Conservation (phyloP, 2,888 invertebrate genomes). For the Ptychoptera albimana region DNA sequence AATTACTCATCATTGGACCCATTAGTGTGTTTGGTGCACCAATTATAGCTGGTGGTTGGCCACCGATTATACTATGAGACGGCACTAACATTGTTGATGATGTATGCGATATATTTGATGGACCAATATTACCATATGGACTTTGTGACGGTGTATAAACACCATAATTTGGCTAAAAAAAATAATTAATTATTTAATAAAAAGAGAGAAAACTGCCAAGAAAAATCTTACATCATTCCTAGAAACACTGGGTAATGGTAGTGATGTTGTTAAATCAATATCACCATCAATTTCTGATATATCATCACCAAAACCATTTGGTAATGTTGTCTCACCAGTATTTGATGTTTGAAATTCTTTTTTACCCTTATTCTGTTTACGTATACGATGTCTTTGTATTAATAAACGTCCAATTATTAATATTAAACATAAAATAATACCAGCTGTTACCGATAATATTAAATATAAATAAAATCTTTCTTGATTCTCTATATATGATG, state of each 20-base stretch:
- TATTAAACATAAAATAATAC: conserved; percentile 53
- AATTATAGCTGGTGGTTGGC: conserved; percentile 10
- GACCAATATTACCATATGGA: conserved; percentile 22
- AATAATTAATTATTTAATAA: conserved; percentile 1
- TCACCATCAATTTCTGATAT: conserved; percentile 69
- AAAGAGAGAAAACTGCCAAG: conserved; percentile 2
- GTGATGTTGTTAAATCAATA: conserved; percentile 47
- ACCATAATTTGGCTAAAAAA: conserved; percentile 19
- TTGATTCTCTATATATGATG: conserved; percentile 24
- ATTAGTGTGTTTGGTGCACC: conserved; percentile 5
- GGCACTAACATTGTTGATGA: conserved; percentile 26
- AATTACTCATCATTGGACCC: conserved; percentile 1
- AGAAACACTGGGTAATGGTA: conserved; percentile 34
- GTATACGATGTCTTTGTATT: conserved; percentile 41
- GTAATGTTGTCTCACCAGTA: conserved; percentile 57
- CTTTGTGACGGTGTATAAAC: conserved; percentile 27
- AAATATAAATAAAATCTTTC: conserved; percentile 64
- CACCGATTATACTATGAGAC: conserved; percentile 13
- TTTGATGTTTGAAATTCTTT: conserved; percentile 35
- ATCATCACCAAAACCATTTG: conserved; percentile 66
- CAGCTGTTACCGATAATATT: conserved; percentile 56
- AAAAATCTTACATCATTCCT: conserved; percentile 23
- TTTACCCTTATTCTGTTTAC: conserved; percentile 36
- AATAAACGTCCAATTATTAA: conserved; percentile 55
- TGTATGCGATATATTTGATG: conserved; percentile 14